These are phyloP conservation scores for Drosophila siamana DNA, from an alignment of 2,888 invertebrate species.

Conservation along the genomic window DNA sequence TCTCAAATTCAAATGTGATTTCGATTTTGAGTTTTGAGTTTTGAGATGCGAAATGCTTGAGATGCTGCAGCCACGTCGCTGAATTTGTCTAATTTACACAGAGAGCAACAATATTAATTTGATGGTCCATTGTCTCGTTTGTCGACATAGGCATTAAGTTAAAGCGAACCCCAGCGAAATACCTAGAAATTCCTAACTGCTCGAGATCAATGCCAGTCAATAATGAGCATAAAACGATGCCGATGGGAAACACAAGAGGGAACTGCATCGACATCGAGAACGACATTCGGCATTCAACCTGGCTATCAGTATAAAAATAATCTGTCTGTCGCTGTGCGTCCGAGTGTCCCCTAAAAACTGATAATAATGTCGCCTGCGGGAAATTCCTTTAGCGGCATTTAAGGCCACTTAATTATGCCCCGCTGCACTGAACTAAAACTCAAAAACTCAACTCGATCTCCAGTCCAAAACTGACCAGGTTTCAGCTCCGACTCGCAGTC, in stretches of 20 bases:
- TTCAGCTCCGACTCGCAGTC: slow-evolving; percentile 12
- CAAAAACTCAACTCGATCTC: slow-evolving; percentile 1
- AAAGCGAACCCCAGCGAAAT: neutral
- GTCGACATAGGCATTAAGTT: slow-evolving; percentile 61
- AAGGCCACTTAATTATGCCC: slow-evolving; percentile 77
- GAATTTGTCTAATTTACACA: slow-evolving; percentile 28
- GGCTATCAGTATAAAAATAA: slow-evolving; percentile 56
- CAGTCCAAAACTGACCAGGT: slow-evolving; percentile 33
- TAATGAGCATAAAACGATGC: slow-evolving; percentile 40
- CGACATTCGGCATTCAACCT: slow-evolving; percentile 11
- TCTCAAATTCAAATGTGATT: neutral
- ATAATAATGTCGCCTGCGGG: slow-evolving; percentile 79
- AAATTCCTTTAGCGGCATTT: slow-evolving; percentile 80
- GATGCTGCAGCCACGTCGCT: slow-evolving; percentile 1
- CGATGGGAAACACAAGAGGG: slow-evolving; percentile 45
- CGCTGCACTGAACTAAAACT: slow-evolving; percentile 25
- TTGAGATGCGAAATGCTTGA: slow-evolving; percentile 18
- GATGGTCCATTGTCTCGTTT: slow-evolving; percentile 57
- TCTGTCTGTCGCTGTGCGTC: slow-evolving; percentile 34
- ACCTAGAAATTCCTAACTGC: slow-evolving; percentile 6
- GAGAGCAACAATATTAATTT: slow-evolving; percentile 43
- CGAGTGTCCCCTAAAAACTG: slow-evolving; percentile 55
- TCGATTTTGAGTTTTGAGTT: neutral
- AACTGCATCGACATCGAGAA: slow-evolving; percentile 31
- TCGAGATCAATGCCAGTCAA: slow-evolving; percentile 50